phyloP scores from a whole-genome alignment of 2,888 invertebrate genomes.

The Scaptodrosophila latifasciaeformis region DNA sequence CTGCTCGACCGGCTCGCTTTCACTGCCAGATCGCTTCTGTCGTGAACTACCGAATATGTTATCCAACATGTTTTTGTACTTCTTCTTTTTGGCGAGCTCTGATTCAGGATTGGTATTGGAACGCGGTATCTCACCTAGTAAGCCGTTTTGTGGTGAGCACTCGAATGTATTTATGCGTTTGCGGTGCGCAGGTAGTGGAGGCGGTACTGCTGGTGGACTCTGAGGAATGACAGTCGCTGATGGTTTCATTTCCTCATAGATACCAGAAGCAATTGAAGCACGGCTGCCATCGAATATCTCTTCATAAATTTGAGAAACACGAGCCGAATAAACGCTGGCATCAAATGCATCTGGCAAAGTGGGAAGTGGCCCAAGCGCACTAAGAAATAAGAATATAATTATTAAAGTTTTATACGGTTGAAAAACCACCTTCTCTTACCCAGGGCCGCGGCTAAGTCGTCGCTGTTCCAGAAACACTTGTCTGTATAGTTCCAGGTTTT shows the following conservation, averaged over 20 bases:
- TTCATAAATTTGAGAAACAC: conserved; percentile 74
- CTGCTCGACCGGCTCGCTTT: conserved; percentile 51
- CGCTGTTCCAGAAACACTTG: conserved; percentile 73
- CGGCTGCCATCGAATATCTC: conserved; percentile 72
- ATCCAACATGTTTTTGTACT: conserved; percentile 68
- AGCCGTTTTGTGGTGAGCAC: conserved; percentile 34
- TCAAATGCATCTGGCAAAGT: conserved; percentile 66
- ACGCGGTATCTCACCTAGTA: conserved; percentile 65
- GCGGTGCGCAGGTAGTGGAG: conserved; percentile 71
- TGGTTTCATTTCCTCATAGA: conserved; percentile 75
- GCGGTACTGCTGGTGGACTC: conserved; percentile 48
- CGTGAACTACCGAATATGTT: conserved; percentile 67
- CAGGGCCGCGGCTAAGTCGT: conserved; percentile 61
- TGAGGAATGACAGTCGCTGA: conserved; percentile 44
- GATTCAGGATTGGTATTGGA: conserved; percentile 74
- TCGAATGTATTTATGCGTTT: conserved; percentile 73
- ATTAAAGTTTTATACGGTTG: background rate
- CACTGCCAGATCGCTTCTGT: conserved; percentile 62
- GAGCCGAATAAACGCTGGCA: conserved; percentile 52
- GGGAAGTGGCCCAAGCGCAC: conserved; percentile 71
- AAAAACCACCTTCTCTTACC: too few relatives aligned
- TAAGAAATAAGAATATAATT: background rate
- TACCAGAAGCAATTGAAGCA: conserved; percentile 73
- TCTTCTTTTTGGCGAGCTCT: conserved; percentile 72
- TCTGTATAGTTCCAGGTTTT: conserved; percentile 73